These are phyloP conservation scores for Beris morrisii DNA, from an alignment of 2,888 invertebrate genomes.

Conservation along the genomic window DNA sequence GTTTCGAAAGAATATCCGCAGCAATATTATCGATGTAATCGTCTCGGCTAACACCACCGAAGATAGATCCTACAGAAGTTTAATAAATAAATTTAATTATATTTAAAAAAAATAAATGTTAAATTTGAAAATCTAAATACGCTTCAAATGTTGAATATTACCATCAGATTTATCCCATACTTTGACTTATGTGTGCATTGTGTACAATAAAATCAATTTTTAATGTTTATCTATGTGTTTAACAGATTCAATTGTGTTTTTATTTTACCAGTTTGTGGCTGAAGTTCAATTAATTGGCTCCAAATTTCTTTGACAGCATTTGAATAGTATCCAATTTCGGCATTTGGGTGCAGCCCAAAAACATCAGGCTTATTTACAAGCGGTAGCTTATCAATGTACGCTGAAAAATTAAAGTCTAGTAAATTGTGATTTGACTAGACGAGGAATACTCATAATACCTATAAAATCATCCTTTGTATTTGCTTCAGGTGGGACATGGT, in stretches of 20 bases:
- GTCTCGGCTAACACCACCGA: slow-evolving; percentile 78
- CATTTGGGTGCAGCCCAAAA: slow-evolving; percentile 92
- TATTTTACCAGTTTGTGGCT: slow-evolving; percentile 79
- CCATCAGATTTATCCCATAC: slow-evolving; percentile 21
- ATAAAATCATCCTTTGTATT: slow-evolving; percentile 72
- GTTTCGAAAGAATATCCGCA: slow-evolving; percentile 72
- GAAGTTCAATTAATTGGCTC: slow-evolving; percentile 81
- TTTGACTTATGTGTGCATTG: slow-evolving; percentile 17
- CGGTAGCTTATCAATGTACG: slow-evolving; percentile 78
- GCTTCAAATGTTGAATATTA: slow-evolving; percentile 1
- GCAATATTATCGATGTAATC: slow-evolving; percentile 82
- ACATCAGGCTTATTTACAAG: slow-evolving; percentile 86
- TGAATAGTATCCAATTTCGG: slow-evolving; percentile 92
- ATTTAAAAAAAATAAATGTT: not conserved
- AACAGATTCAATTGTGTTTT: not conserved
- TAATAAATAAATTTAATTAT: slow-evolving; percentile 4
- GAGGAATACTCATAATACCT: slow-evolving; percentile 55
- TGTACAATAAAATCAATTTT: not conserved
- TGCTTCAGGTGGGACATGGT: slow-evolving; percentile 70
- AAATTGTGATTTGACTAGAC: not conserved
- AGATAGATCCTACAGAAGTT: slow-evolving; percentile 61
- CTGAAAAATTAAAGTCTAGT: slow-evolving; percentile 57
- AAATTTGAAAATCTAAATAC: not conserved
- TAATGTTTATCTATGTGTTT: not conserved
- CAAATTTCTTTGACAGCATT: slow-evolving; percentile 85